A percentile compares a stretch with the other conserved stretches of the same genome.
Evolutionary conservation across 2,888 invertebrate species (phyloP).

Genomic region (Cheilosia impressa): DNA sequence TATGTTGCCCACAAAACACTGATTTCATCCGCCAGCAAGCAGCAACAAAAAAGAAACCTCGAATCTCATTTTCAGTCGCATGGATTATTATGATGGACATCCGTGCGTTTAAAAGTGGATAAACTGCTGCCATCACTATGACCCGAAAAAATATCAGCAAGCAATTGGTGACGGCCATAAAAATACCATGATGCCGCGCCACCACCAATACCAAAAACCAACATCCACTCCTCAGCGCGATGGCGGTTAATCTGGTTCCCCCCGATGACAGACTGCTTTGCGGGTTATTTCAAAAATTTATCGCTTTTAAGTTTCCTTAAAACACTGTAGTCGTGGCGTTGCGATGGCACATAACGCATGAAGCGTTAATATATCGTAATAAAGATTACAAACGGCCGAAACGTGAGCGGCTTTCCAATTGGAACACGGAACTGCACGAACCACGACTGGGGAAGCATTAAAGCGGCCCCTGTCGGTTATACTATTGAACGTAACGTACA

Average conservation of each 20-base stretch:
- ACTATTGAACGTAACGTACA: slow-evolving; percentile 55
- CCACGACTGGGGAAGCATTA: slow-evolving; percentile 19
- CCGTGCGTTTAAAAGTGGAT: slow-evolving; percentile 66
- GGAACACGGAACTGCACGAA: slow-evolving; percentile 17
- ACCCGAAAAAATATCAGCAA: slow-evolving; percentile 49
- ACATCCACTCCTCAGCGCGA: slow-evolving; percentile 55
- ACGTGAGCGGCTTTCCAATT: slow-evolving; percentile 62
- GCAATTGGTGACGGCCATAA: slow-evolving; percentile 36
- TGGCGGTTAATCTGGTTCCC: slow-evolving; percentile 72
- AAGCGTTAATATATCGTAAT: slow-evolving; percentile 72
- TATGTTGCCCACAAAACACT: slow-evolving; percentile 46
- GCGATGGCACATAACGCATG: slow-evolving; percentile 60
- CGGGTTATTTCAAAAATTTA: slow-evolving; percentile 68
- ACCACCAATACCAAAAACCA: slow-evolving; percentile 57
- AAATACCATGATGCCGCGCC: slow-evolving; percentile 28
- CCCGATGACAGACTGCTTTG: slow-evolving; percentile 72
- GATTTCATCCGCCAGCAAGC: slow-evolving; percentile 31
- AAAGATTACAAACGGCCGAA: slow-evolving; percentile 72
- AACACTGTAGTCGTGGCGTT: slow-evolving; percentile 37
- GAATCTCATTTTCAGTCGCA: slow-evolving; percentile 68
- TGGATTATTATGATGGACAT: slow-evolving; percentile 73
- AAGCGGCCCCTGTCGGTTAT: slow-evolving; percentile 11
- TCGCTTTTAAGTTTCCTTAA: slow-evolving; percentile 71
- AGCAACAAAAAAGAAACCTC: slow-evolving; percentile 1
- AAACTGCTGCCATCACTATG: slow-evolving; percentile 70